phyloP scores from a whole-genome alignment of 1,140 invertebrate species.

The Drosophila chauvacae region DNA sequence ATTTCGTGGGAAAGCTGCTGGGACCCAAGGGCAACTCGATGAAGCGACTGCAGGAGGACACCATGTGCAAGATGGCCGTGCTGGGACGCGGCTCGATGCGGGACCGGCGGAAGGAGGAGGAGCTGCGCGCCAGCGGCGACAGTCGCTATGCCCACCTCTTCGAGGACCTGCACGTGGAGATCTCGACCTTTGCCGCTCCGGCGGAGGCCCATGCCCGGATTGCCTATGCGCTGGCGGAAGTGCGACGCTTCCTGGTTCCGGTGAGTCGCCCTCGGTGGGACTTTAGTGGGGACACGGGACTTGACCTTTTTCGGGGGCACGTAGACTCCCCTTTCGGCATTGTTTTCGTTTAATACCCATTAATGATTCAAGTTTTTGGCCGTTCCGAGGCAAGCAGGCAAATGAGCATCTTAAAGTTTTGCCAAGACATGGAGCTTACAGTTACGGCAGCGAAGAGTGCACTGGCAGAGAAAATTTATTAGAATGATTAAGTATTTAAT shows the following conservation, averaged over 20 bases:
- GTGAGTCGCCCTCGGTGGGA: slow-evolving; percentile 84
- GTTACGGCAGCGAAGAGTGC: slow-evolving; percentile 8
- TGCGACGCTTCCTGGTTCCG: slow-evolving; percentile 90
- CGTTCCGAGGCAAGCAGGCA: slow-evolving; percentile 5
- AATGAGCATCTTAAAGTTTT: slow-evolving; percentile 63
- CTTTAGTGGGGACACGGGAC: neutral
- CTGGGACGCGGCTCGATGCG: slow-evolving; percentile 95
- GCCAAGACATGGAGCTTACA: slow-evolving; percentile 39
- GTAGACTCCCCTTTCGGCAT: slow-evolving; percentile 4
- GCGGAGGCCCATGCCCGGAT: slow-evolving; percentile 95
- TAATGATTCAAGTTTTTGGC: slow-evolving; percentile 48
- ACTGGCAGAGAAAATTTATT: neutral
- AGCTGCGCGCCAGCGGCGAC: slow-evolving; percentile 92
- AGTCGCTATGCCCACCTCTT: slow-evolving; percentile 95
- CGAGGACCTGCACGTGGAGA: slow-evolving; percentile 95
- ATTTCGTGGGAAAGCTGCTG: slow-evolving; percentile 96
- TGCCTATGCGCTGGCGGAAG: slow-evolving; percentile 92
- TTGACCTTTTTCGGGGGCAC: neutral
- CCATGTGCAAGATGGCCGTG: slow-evolving; percentile 96
- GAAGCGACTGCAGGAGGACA: slow-evolving; percentile 95
- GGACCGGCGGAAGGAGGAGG: slow-evolving; percentile 95
- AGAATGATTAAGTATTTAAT: neutral
- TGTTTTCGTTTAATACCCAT: slow-evolving; percentile 62
- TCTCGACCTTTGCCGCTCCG: slow-evolving; percentile 93
- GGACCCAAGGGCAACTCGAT: slow-evolving; percentile 96